A percentile compares a stretch with the other conserved stretches of the same genome.
These are phyloP conservation scores for Pemphigus obesinymphae DNA, from an alignment of 1,140 invertebrate species.

Conservation along the genomic window DNA sequence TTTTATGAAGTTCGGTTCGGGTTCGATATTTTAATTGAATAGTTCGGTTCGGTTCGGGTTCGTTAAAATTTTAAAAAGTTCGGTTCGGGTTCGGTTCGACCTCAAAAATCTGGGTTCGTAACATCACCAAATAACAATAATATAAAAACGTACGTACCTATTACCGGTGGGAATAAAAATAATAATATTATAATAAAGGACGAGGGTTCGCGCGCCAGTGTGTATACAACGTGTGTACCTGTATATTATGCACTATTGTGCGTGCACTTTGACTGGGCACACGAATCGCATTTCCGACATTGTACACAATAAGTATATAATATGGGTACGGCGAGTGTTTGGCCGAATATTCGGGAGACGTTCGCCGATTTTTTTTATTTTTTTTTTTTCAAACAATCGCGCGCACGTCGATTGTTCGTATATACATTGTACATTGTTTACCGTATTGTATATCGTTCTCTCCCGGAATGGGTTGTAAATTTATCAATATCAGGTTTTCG, in stretches of 20 bases:
- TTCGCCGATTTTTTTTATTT: too few relatives aligned
- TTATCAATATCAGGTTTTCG: constrained; percentile 34
- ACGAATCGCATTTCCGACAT: neutral
- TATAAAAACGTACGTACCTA: too few relatives aligned
- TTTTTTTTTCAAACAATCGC: too few relatives aligned
- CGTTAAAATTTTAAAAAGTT: too few relatives aligned
- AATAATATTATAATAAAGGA: neutral
- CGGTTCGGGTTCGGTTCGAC: too few relatives aligned
- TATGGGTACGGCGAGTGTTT: neutral
- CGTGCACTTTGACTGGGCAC: neutral
- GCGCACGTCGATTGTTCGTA: neutral
- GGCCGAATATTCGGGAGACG: neutral
- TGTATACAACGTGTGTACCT: neutral
- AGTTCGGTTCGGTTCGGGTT: too few relatives aligned
- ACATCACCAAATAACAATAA: too few relatives aligned
- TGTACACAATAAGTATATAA: neutral
- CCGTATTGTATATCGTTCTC: neutral
- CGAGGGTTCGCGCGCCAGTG: neutral
- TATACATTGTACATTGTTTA: too few relatives aligned
- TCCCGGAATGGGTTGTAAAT: constrained; percentile 31
- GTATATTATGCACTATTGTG: neutral
- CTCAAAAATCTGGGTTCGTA: too few relatives aligned
- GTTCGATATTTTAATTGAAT: too few relatives aligned
- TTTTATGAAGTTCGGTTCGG: too few relatives aligned
- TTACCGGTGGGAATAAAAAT: too few relatives aligned